Evolutionary conservation across 2,797 vertebrate species (phyloP).

Genomic region (Cossypha caffra): DNA sequence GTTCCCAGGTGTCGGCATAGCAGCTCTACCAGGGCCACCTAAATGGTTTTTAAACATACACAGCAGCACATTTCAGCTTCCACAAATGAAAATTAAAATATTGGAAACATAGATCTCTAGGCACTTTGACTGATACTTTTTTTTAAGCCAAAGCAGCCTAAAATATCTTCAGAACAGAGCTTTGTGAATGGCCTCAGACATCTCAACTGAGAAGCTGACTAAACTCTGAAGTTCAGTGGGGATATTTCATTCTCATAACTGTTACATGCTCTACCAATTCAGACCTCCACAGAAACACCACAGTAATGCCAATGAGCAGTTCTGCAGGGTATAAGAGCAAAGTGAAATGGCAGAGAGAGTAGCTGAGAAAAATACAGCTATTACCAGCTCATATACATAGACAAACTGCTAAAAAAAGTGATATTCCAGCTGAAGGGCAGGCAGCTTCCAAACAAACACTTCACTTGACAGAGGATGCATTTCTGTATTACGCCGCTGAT

Average conservation of each 20-base stretch:
- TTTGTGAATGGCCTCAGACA: neutral
- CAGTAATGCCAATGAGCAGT: neutral
- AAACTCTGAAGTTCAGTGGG: neutral
- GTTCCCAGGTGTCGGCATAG: constrained; percentile 92
- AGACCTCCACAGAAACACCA: neutral
- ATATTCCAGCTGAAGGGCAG: neutral
- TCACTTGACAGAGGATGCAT: neutral
- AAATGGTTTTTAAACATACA: neutral
- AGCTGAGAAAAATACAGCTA: neutral
- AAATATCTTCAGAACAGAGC: neutral
- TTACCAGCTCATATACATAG: neutral
- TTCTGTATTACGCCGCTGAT: neutral
- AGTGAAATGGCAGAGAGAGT: neutral
- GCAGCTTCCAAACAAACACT: neutral
- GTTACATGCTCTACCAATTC: neutral
- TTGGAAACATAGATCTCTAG: neutral
- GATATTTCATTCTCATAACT: neutral
- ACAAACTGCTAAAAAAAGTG: neutral
- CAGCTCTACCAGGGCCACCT: constrained; percentile 91
- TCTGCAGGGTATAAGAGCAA: neutral
- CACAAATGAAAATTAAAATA: neutral
- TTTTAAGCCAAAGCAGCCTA: neutral
- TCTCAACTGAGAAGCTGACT: neutral
- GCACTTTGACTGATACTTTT: neutral
- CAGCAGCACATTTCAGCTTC: neutral